Evolutionary conservation across 2,113 vertebrate species (phyloP).

Genomic region (Phasianus colchicus): DNA sequence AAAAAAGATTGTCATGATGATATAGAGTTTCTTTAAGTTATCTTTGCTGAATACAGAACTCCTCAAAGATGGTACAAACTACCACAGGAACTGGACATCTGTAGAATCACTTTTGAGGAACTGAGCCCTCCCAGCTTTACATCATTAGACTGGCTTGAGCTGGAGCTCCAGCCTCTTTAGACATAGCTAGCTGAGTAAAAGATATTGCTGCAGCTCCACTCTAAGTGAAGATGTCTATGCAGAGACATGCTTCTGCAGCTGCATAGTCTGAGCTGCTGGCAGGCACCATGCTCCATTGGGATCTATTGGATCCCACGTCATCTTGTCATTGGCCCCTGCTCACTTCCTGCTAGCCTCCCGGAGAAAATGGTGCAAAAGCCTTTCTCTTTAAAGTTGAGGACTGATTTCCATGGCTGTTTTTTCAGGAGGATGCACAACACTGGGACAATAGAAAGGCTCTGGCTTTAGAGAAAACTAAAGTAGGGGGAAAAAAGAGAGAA

Average conservation of each 20-base stretch:
- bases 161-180: background rate
- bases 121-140: background rate
- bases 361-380: background rate
- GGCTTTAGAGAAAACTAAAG: background rate
- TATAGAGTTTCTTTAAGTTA: fast-evolving
- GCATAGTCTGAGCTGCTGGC: background rate
- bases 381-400: conserved; percentile 5
- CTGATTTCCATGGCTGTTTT: background rate
- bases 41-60: background rate
- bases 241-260: background rate
- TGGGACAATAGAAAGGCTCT: background rate
- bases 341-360: fast-evolving
- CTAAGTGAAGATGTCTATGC: background rate
- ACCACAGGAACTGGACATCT: background rate
- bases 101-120: background rate
- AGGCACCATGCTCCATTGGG: background rate
- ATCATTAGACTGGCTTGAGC: background rate
- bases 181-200: background rate
- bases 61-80: background rate
- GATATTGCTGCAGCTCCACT: background rate
- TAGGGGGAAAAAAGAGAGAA: too few relatives aligned
- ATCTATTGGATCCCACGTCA: fast-evolving
- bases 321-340: background rate
- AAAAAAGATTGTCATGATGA: background rate
- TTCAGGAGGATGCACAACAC: background rate